phyloP scores from a whole-genome alignment of 1,140 invertebrate species.

The Coenobita brevimanus region DNA sequence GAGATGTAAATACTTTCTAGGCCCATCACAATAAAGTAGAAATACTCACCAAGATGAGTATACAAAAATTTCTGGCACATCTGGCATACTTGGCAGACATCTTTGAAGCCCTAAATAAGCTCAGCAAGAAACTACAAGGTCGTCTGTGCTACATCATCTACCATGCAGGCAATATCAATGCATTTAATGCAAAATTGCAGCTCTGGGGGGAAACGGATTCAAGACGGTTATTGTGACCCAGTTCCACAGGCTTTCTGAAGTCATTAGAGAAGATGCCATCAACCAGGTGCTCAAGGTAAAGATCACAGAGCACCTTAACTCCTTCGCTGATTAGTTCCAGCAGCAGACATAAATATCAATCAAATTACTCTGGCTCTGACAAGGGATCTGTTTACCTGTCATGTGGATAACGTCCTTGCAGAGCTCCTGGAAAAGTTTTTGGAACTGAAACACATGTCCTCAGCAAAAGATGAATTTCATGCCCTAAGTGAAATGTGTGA shows the following conservation, averaged over 20 bases:
- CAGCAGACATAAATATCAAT: not conserved
- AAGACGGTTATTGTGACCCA: not conserved
- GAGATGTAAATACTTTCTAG: too few relatives aligned
- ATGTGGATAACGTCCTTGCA: too few relatives aligned
- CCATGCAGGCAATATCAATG: too few relatives aligned
- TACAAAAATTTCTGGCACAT: not conserved
- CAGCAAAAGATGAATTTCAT: too few relatives aligned
- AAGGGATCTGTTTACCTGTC: not conserved
- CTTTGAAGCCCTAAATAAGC: not conserved
- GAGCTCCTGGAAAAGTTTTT: too few relatives aligned
- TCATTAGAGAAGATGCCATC: not conserved
- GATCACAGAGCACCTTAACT: too few relatives aligned
- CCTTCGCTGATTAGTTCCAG: not conserved
- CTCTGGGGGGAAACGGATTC: not conserved
- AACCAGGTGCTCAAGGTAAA: too few relatives aligned
- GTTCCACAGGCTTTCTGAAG: not conserved
- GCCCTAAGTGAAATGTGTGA: too few relatives aligned
- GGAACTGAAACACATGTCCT: too few relatives aligned
- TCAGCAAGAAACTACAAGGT: not conserved
- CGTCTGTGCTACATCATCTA: not conserved
- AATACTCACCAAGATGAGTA: too few relatives aligned
- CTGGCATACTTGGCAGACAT: not conserved
- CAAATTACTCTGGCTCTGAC: not conserved
- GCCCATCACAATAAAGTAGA: not conserved
- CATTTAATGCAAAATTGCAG: not conserved